Percentiles rank a stretch among this genome's conserved stretches.
These are phyloP conservation scores for Collichthys lucidus DNA, from an alignment of 2,113 vertebrate genomes.

Conservation along the genomic window DNA sequence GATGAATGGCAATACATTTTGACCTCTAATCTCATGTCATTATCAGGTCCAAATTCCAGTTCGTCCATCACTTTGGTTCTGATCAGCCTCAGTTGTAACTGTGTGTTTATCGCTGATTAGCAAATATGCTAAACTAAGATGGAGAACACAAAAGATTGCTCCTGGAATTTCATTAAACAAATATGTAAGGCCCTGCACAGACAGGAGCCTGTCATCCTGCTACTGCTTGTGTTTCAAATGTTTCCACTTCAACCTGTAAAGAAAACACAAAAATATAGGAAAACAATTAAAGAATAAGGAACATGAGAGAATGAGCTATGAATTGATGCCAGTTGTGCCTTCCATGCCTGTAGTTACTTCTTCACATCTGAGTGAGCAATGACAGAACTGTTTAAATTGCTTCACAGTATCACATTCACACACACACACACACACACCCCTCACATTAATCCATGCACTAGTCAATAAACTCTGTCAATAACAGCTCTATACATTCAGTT, in stretches of 20 bases:
- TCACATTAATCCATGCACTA: conserved; percentile 56
- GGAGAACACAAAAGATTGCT: too few relatives aligned
- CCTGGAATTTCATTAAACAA: too few relatives aligned
- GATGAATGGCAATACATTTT: too few relatives aligned
- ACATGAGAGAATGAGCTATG: background rate
- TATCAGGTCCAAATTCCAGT: too few relatives aligned
- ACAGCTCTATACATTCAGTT: too few relatives aligned
- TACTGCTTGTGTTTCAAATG: background rate
- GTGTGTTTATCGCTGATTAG: too few relatives aligned
- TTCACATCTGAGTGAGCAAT: conserved; percentile 34
- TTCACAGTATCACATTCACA: conserved; percentile 32
- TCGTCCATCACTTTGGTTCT: too few relatives aligned
- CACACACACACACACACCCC: conserved; percentile 34
- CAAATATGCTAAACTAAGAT: too few relatives aligned
- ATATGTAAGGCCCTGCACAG: too few relatives aligned
- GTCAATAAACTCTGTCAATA: conserved; percentile 58
- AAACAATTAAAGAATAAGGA: background rate
- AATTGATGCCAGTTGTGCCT: background rate
- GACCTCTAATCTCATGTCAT: too few relatives aligned
- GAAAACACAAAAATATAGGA: background rate
- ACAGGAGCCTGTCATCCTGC: too few relatives aligned
- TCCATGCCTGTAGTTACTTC: background rate
- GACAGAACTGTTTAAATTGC: conserved; percentile 8
- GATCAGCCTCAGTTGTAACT: too few relatives aligned
- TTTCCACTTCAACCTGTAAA: background rate